A percentile compares a stretch with the other conserved stretches of the same genome.
Conservation (phyloP, 2,113 vertebrate genomes). For the Lamprologus lemairii region DNA sequence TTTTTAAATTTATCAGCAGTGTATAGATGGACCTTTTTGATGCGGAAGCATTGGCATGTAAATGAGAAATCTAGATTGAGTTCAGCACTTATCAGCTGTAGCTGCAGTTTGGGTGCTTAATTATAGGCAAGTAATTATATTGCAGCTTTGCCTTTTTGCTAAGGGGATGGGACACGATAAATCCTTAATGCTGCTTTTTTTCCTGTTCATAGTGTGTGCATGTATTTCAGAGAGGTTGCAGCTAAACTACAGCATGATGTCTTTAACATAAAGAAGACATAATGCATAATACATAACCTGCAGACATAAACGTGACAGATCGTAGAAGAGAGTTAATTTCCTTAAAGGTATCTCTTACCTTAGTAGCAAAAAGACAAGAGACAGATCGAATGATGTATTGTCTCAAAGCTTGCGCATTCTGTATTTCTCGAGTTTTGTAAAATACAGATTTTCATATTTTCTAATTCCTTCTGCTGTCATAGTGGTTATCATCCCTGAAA, state of each 20-base stretch:
- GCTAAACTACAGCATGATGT: not conserved
- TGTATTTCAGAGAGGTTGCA: not conserved
- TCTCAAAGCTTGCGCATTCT: not conserved
- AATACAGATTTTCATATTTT: constrained; percentile 8
- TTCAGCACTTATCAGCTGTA: not conserved
- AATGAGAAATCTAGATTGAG: not conserved
- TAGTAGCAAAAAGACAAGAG: not conserved
- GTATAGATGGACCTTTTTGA: not conserved
- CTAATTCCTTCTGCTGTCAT: not conserved
- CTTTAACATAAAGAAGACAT: not conserved
- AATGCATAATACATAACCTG: not conserved
- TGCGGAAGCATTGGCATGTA: not conserved
- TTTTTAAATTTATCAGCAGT: not conserved
- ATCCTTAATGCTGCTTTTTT: not conserved
- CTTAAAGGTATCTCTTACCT: not conserved
- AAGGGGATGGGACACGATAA: not conserved
- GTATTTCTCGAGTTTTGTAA: not conserved
- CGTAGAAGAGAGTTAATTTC: not conserved
- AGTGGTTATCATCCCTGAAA: not conserved
- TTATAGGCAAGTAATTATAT: not conserved
- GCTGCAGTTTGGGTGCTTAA: not conserved
- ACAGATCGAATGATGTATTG: not conserved
- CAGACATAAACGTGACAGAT: not conserved
- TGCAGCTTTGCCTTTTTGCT: not conserved
- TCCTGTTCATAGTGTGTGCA: not conserved